Evolutionary conservation across 2,113 vertebrate genomes (phyloP), one percentile per base, ranked within the genome.

Genomic region (Oryzias melastigma): DNA sequence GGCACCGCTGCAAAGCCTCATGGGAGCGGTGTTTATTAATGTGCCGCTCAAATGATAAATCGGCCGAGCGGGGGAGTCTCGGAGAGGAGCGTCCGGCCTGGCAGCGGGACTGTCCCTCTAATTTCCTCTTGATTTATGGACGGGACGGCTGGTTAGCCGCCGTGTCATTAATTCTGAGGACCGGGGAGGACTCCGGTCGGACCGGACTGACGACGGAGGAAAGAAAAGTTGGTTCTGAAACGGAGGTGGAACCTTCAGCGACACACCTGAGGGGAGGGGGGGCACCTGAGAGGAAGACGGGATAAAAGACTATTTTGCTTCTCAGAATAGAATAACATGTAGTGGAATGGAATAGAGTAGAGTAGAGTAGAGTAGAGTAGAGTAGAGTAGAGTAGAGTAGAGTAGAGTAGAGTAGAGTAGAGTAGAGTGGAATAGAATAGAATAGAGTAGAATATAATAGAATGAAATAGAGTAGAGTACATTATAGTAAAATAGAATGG

Each of bases 101-200:
- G 54, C 70, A 73, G 81, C 77, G 10, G 66, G 52, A 82, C 75
- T 81, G 94, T 92, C 93, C 93, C 89, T 93, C 91, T 94, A 90
- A 94, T 96, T 95, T 94, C 93, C 89, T 87, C 76, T 87, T 96
- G 95, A 98, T 97, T 98, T 97, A 96, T 97, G 93, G 93, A 95
- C 86, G 87, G 92, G 91, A 92, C 81, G 86, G 90, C 86, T 92
- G 87, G 85, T 93, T 90, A 92, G 92, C 90, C 89, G 85, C 89
- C 79, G 82, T 85, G 89, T 92, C 93, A 96, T 97, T 95, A 97
- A 96, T 96, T 94, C 88, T 89, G 82, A 44, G 14, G 75, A 81
- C 77, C 73, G 24, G 65, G 72, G 70, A 80, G 82, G 69, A 66
- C 76, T 82, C 65, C 2, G 64, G 86, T 87, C 76, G 83, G 90